These are phyloP conservation scores for Pyralis farinalis DNA, from an alignment of 2,888 invertebrate genomes.

Conservation along the genomic window DNA sequence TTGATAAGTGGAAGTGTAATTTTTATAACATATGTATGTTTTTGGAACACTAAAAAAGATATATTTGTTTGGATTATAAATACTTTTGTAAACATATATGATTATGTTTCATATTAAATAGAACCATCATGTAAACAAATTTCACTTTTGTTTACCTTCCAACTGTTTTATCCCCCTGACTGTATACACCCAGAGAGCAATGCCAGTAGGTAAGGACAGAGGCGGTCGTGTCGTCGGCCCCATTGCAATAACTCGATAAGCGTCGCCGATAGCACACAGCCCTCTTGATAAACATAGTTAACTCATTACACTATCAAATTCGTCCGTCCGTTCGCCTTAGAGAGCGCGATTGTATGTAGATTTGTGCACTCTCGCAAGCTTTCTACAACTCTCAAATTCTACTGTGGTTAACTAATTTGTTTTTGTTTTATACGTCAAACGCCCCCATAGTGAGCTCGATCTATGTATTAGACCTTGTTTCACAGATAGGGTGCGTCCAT, in stretches of 20 bases:
- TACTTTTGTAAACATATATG: too few relatives aligned
- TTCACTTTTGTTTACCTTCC: neutral
- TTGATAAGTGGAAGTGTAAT: too few relatives aligned
- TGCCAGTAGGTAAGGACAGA: conserved; percentile 4
- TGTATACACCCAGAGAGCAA: conserved; percentile 1
- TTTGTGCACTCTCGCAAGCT: conserved; percentile 28
- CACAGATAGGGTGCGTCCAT: conserved; percentile 56
- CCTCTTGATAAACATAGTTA: conserved; percentile 30
- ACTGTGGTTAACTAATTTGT: conserved; percentile 6
- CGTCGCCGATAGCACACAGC: conserved; percentile 17
- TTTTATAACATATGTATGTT: too few relatives aligned
- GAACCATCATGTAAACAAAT: too few relatives aligned
- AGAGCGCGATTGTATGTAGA: conserved; percentile 43
- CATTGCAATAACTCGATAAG: conserved; percentile 29
- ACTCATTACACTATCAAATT: conserved; percentile 32
- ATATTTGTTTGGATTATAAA: too few relatives aligned
- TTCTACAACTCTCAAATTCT: conserved; percentile 15
- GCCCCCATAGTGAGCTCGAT: conserved; percentile 66
- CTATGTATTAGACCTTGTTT: conserved; percentile 72
- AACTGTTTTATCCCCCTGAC: neutral
- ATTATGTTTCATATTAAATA: too few relatives aligned
- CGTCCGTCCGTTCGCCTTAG: conserved; percentile 29
- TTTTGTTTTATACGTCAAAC: conserved; percentile 31
- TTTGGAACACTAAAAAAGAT: too few relatives aligned
- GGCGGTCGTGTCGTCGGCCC: conserved; percentile 19